Conservation (phyloP, 1,140 invertebrate genomes). For the Drosophila pseudoananassae region DNA sequence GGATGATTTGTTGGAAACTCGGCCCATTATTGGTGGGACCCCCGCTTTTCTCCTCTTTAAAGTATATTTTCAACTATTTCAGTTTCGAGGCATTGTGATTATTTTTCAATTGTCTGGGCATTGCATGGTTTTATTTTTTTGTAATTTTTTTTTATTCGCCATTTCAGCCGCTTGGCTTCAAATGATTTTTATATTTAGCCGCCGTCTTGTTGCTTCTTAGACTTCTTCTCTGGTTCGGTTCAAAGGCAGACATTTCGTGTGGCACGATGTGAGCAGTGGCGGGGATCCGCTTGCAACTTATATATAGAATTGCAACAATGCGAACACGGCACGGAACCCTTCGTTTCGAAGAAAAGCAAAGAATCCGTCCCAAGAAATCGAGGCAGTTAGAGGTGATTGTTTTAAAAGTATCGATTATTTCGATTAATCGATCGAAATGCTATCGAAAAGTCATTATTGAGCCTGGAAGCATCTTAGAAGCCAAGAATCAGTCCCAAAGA, state of each 20-base stretch:
- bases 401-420: not conserved
- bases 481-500: no score
- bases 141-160: conserved; percentile 8
- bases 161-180: conserved; percentile 15
- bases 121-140: conserved; percentile 32
- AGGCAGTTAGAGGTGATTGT: not conserved
- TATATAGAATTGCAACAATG: conserved; percentile 56
- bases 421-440: not conserved
- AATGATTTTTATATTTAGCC: conserved; percentile 57
- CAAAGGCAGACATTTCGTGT: conserved; percentile 43
- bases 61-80: conserved; percentile 18
- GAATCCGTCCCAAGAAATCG: not conserved
- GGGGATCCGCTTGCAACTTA: conserved; percentile 36
- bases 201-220: conserved; percentile 7
- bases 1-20: conserved; percentile 44
- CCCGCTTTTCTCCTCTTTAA: conserved; percentile 15
- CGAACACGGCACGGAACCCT: conserved; percentile 29
- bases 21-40: conserved; percentile 23
- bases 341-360: not conserved
- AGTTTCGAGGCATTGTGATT: conserved; percentile 26
- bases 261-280: conserved; percentile 34
- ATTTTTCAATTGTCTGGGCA: conserved; percentile 38
- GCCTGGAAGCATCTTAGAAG: no score
- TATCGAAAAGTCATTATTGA: no score
- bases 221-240: not conserved